Conservation (phyloP, 2,888 invertebrate genomes). For the Buathra laborator region DNA sequence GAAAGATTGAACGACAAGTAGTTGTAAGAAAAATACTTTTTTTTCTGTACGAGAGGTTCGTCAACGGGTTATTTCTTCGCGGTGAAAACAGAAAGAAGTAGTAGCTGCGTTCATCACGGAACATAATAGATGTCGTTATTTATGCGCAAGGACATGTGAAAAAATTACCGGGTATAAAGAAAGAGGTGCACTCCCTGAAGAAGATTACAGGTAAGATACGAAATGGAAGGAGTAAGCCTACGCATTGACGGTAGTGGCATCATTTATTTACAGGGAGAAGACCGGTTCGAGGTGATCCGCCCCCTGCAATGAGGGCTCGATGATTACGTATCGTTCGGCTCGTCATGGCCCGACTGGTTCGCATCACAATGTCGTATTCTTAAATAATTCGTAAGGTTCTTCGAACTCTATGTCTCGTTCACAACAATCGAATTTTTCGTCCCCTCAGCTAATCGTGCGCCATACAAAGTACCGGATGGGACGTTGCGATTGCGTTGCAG, state of each 20-base stretch:
- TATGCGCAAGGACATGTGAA: neutral
- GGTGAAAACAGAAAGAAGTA: neutral
- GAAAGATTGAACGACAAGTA: neutral
- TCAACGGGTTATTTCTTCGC: neutral
- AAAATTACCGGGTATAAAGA: neutral
- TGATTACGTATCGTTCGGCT: neutral
- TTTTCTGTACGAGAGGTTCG: neutral
- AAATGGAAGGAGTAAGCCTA: neutral
- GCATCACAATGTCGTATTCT: neutral
- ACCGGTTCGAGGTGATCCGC: neutral
- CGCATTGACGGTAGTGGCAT: neutral
- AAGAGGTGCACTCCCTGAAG: neutral
- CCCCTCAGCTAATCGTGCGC: too few relatives aligned
- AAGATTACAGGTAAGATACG: constrained; percentile 2
- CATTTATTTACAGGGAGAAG: neutral
- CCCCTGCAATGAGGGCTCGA: neutral
- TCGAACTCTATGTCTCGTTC: neutral
- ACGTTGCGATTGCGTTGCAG: neutral
- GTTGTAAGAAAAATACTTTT: neutral
- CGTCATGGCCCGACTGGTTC: neutral
- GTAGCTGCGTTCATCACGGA: neutral
- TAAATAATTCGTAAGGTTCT: neutral
- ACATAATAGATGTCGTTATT: neutral
- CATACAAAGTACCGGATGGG: neutral
- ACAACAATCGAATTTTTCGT: neutral